Base-by-base conservation (phyloP, 2,888 invertebrate genomes). In the Allacma fusca region DNA sequence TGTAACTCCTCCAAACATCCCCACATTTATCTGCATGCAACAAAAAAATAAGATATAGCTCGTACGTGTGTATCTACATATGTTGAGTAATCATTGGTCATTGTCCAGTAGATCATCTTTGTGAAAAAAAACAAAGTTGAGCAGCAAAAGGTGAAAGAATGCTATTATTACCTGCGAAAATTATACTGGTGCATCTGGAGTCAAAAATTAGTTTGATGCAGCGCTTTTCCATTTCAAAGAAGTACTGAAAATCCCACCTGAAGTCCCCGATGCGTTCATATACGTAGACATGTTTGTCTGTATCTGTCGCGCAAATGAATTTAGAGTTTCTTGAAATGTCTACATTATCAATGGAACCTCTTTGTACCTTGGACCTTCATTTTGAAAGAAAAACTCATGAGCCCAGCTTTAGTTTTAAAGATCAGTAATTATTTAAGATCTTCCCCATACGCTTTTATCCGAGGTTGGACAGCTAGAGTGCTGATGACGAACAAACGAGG, bases 241-340 rank as follows among this genome's bases (percentile, higher is more conserved):
- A 28, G 34, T 68, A 68, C n/a, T 68, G 68, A 34, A 68, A 68
- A 21, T 34, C 68, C 68, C 68, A 68, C n/a, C 68, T 29, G 16
- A n/a, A 29, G 28, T 68, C 34, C 2, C 12, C 29, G 26, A 68
- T 68, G 13, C 68, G 29, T 40, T 68, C 68, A 34, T 26, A 68
- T n/a, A 68, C n/a, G 7, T 34, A 68, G 16, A 68, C 68, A n/a
- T 21, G 19, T 34, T 21, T 29, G 29, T 68, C 68, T 1, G 68
- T n/a, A 34, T 29, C 40, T 5, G 59, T 13, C 12, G 68, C 40
- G 21, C 65, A 65, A 65, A 65, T 12, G 26, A 65, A 65, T 65
- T 23, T 13, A 4, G 65, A 4, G 24, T 24, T 26, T 26, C 65
- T 12, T 4, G 65, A 65, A 24, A 65, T 65, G n/a, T 59, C 59